Base-by-base conservation (phyloP, 2,113 vertebrate genomes). In the Prietella phreatophila region DNA sequence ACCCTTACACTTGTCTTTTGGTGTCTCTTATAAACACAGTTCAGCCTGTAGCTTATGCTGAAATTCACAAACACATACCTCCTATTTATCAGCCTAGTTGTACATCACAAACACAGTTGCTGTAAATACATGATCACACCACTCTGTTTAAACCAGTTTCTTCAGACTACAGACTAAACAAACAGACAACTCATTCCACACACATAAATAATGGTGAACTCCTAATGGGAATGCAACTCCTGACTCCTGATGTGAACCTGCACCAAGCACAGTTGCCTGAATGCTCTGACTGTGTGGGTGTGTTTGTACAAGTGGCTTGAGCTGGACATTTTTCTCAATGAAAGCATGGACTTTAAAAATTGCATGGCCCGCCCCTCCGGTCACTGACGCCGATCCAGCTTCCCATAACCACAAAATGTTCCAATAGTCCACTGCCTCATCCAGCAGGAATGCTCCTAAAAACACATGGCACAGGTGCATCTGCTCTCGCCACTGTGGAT, bases 301-400 rank as follows among this genome's bases (percentile, higher is more conserved):
- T 94, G 92, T 95, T 95, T 95, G 90, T 90, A 86, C 92, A 94
- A 94, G 91, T 93, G 92, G 93, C 93, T 92, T 85, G 73, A 86
- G 85, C 88, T 88, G 90, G 91, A 93, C 92, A 91, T 92, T 90
- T 91, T 95, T 93, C 92, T 93, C 91, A 94, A 93, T 91, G 88
- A 89, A 91, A 91, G 86, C 91, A 90, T 79, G 47, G 69, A 87
- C 88, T 90, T 90, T 87, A 80, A 80, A 89, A 89, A 87, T 76
- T 56, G 42, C 86, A 87, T 63, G 73, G 58, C 87, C 84, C 75
- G 73, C 67, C 67, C 78, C 83, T 82, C 67, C 20, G n/a, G 86
- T 69, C 63, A 56, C 78, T 71, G 65, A 84, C 47, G 79, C 71
- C 8, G 25, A 84, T 53, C 13, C 69, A 60, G 87, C 87, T 85